These are phyloP conservation scores for Watsonalla binaria DNA, from an alignment of 2,888 invertebrate species.

Conservation along the genomic window DNA sequence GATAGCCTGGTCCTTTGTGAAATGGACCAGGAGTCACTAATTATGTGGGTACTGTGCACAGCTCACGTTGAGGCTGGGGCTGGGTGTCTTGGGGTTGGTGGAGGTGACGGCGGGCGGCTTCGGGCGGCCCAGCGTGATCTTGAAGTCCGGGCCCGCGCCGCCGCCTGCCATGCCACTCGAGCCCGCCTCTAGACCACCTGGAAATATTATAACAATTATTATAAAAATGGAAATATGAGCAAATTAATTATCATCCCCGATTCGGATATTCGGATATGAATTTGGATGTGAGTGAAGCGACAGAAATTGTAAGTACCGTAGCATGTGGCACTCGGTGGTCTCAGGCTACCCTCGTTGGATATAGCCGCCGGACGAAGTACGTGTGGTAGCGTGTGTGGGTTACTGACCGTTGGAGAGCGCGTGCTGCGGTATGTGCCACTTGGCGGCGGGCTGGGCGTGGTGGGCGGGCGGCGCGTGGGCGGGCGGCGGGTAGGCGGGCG, in stretches of 20 bases:
- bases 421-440: constrained; percentile 88
- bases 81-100: constrained; percentile 91
- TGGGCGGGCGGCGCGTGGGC: constrained; percentile 20
- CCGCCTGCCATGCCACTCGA: constrained; percentile 7
- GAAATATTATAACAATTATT: background rate
- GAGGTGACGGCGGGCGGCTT: constrained; percentile 81
- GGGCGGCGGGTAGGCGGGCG: constrained; percentile 49
- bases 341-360: too few species aligned
- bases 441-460: constrained; percentile 74
- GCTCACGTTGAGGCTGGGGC: constrained; percentile 83
- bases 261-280: too few species aligned
- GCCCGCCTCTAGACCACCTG: constrained; percentile 29
- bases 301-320: too few species aligned
- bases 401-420: constrained; percentile 53
- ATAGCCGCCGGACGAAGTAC: background rate
- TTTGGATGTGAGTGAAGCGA: too few species aligned
- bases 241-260: too few species aligned
- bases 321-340: too few species aligned
- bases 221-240: too few species aligned
- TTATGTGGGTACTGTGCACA: background rate
- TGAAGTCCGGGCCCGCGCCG: constrained; percentile 76
- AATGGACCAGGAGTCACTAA: too few species aligned
- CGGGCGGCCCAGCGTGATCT: constrained; percentile 80
- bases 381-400: too few species aligned
- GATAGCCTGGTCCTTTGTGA: too few species aligned